Percentiles rank a stretch among this genome's conserved stretches.
Evolutionary conservation across 1,140 invertebrate species (phyloP).

Genomic region (Trichomalopsis sarcophagae): DNA sequence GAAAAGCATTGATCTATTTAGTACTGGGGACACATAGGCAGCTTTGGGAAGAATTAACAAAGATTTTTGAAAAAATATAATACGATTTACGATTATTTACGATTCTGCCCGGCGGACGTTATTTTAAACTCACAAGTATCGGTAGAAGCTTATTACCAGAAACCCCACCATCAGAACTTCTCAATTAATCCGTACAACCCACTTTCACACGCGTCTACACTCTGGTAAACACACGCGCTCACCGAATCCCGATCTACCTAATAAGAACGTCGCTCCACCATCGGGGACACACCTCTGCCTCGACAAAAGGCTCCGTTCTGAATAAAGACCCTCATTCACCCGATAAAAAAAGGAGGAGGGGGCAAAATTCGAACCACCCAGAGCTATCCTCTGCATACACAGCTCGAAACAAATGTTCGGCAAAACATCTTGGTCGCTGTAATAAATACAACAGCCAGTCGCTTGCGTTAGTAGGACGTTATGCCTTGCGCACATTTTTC

Average conservation of each 20-base stretch:
- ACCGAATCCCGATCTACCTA: neutral
- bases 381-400: neutral
- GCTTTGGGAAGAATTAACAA: too few species aligned
- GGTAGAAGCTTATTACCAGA: too few species aligned
- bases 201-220: neutral
- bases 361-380: neutral
- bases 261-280: neutral
- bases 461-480: conserved; percentile 51
- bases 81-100: too few species aligned
- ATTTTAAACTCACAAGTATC: too few species aligned
- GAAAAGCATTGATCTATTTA: conserved; percentile 25
- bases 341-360: neutral
- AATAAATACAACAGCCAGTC: conserved; percentile 42
- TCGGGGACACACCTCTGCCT: neutral
- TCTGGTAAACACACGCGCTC: neutral
- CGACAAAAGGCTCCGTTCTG: neutral
- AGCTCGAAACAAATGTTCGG: conserved; percentile 70
- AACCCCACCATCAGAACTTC: neutral
- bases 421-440: conserved; percentile 69
- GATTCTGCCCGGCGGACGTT: too few species aligned
- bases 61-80: too few species aligned
- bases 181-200: neutral
- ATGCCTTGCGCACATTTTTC: conserved; percentile 51
- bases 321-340: neutral
- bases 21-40: too few species aligned